Evolutionary conservation across 1,140 invertebrate species (phyloP), one percentile per base, ranked within the genome.

Genomic region (Nephila pilipes): DNA sequence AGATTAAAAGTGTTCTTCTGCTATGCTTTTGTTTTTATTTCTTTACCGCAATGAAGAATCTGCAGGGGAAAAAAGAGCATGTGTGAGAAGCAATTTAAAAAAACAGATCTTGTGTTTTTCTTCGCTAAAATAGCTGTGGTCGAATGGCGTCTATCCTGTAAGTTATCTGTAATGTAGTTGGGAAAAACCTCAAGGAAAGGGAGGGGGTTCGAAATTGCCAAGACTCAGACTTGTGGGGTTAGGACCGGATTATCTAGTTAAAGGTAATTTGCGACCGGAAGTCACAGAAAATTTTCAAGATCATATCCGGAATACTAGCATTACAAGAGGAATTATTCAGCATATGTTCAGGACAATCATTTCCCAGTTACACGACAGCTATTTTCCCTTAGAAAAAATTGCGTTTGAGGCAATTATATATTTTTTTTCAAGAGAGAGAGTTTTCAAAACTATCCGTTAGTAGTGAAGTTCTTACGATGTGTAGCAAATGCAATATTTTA

Each of bases 251-350:
- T 29, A 36, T 75, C 25, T 46, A 75, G 32, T 75, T 75, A 75
- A 75, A 29, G 69, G 18, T 32, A 75, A 75, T 75, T 75, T 75
- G 32, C 25, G 20, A 75, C 69, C 29, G 69, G 69, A 75, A 75
- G 69, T 75, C 6, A 6, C 18, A 36, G 32, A 36, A 75, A 18
- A 32, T 18, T 32, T 75, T 25, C 29, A 36, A 75, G 29, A 75
- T 75, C 69, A 75, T 75, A 75, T 75, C 69, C 69, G 69, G 69
- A 75, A 75, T 75, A 75, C 29, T 32, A 18, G 69, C 18, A 16
- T 36, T 16, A 16, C 32, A 32, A 2, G 32, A 36, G 25, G 29
- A 75, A 29, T 75, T 75, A 36, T 32, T 36, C 29, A 32, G 32
- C 69, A 75, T 29, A 36, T 75, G 69, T 75, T 75, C 69, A 20